Evolutionary conservation across 2,888 invertebrate species (phyloP), one percentile per base, ranked within the genome.

Genomic region (Conistra vaccinii): DNA sequence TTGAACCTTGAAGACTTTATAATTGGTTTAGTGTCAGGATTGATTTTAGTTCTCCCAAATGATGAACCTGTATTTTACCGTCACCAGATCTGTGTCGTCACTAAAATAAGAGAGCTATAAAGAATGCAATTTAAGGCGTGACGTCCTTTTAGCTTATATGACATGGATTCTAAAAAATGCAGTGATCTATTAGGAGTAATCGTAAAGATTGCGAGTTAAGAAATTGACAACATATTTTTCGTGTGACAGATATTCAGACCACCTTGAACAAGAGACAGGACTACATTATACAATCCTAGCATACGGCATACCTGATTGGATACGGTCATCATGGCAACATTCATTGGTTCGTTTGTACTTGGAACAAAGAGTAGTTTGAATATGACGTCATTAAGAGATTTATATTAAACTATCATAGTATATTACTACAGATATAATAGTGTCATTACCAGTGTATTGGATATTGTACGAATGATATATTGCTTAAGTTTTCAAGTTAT

Each of bases 341-440:
- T 75, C 70, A 62, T 66, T 66, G 39, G 62, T 72, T 35, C 73
- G n/a, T 68, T 71, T 79, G 69, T 78, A 29, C 67, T 61, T 32
- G 53, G 69, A 79, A 83, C 81, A 83, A 85, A 85, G 87, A 80
- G 69, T 80, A 65, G n/a, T 87, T 85, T 76, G 42, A 26, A 55
- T 65, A 10, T 72, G 68, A 74, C 61, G 72, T 60, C 69, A 71
- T 14, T 53, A 35, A 48, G 53, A 67, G 26, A 61, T 42, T 35
- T 51, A 61, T 51, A 20, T 60, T 48, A 55, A 53, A n/a, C 29
- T 48, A 17, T 39, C 26, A 55, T 35, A 14, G 7, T 26, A 7
- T 14, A 69, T 20, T n/a, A 45, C 23, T 70, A 51, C 20, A 58
- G 12, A 17, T 26, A 39, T 55, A 48, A 32, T 39, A 53, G 17